Conservation (phyloP, 2,113 vertebrate species). For the Chiloscyllium plagiosum region DNA sequence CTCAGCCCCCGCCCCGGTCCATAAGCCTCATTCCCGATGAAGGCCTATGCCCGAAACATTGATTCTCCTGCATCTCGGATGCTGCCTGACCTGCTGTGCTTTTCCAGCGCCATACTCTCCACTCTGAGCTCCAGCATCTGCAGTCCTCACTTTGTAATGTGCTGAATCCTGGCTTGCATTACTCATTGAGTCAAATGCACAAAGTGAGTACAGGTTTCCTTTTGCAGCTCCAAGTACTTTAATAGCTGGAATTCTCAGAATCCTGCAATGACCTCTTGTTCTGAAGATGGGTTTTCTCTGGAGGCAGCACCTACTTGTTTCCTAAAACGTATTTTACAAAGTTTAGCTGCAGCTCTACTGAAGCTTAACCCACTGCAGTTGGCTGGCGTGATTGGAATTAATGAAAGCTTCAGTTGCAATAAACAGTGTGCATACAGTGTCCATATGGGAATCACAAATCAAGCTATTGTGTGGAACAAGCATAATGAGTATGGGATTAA, state of each 20-base stretch:
- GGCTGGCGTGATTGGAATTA: neutral
- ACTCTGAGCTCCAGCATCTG: no score
- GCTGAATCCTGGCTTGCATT: neutral
- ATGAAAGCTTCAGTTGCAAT: neutral
- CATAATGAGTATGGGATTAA: neutral
- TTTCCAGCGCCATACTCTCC: no score
- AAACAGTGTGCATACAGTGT: neutral
- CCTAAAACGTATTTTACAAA: neutral
- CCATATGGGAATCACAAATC: neutral
- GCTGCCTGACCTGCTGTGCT: no score
- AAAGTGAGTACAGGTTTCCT: neutral
- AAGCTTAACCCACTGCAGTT: neutral
- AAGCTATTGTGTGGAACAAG: neutral
- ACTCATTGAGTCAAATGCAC: neutral
- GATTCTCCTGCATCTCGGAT: no score
- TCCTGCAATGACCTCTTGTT: neutral
- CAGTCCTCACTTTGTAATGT: neutral
- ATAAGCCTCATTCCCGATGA: no score
- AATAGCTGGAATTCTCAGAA: slow-evolving; percentile 20
- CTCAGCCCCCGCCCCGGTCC: no score
- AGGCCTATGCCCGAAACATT: no score
- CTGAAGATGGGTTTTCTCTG: neutral
- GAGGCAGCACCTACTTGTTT: neutral
- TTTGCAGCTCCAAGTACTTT: slow-evolving; percentile 11
- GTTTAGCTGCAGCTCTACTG: neutral